phyloP scores from a whole-genome alignment of 1,140 invertebrate species.

The Drosophila bocqueti region DNA sequence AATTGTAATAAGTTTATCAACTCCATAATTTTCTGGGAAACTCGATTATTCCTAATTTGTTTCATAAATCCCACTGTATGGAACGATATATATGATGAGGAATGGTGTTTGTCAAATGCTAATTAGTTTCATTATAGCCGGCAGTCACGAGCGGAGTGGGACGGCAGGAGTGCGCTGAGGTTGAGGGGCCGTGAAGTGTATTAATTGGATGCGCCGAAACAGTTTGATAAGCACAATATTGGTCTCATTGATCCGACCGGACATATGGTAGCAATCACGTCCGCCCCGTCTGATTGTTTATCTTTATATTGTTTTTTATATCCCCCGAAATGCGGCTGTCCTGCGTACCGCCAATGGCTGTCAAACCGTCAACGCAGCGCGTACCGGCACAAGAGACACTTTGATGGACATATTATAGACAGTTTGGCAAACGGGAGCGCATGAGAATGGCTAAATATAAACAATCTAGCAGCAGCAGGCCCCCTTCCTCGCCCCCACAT shows the following conservation, averaged over 20 bases:
- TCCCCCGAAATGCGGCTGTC: constrained; percentile 2
- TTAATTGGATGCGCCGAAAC: constrained; percentile 61
- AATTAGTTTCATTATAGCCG: constrained; percentile 69
- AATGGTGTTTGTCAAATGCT: constrained; percentile 66
- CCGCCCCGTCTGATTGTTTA: constrained; percentile 37
- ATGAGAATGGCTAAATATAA: constrained; percentile 52
- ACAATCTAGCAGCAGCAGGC: constrained; percentile 12
- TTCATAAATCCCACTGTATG: constrained; percentile 20
- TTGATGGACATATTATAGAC: constrained; percentile 63
- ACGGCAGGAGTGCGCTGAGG: background rate
- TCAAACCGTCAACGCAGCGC: constrained; percentile 41
- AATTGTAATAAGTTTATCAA: background rate
- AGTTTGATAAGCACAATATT: constrained; percentile 62
- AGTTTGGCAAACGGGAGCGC: constrained; percentile 46
- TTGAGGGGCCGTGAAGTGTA: constrained; percentile 41
- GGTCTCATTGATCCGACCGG: constrained; percentile 19
- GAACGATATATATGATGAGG: constrained; percentile 24
- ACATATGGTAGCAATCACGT: constrained; percentile 58
- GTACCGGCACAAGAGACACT: constrained; percentile 30
- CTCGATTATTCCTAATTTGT: background rate
- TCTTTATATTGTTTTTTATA: constrained; percentile 21
- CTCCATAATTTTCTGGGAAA: background rate
- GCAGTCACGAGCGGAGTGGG: constrained; percentile 25
- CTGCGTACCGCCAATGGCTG: constrained; percentile 44
- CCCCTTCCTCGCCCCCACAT: constrained; percentile 1